Conservation (phyloP, 2,113 vertebrate genomes). For the Lycaon pictus region DNA sequence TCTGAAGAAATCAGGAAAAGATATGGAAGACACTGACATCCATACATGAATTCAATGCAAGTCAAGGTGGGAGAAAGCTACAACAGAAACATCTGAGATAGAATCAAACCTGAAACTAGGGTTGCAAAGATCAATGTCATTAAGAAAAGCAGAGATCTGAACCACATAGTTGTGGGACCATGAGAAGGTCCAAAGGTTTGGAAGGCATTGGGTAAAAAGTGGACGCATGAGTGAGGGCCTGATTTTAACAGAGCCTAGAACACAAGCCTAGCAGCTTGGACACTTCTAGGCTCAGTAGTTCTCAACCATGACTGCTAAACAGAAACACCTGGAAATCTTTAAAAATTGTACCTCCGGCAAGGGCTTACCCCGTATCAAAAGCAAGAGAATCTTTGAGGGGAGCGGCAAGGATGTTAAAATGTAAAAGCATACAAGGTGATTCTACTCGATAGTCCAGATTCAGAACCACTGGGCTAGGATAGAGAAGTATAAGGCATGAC, state of each 20-base stretch:
- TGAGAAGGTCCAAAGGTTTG: not conserved
- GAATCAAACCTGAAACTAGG: conserved; percentile 22
- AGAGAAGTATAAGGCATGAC: not conserved
- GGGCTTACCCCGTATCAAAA: conserved; percentile 23
- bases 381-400: not conserved
- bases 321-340: not conserved
- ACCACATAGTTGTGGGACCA: not conserved
- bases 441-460: not conserved
- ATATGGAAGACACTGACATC: not conserved
- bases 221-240: not conserved
- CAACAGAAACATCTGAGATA: not conserved
- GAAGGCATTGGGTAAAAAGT: not conserved
- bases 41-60: not conserved
- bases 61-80: not conserved
- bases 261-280: not conserved
- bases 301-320: conserved; percentile 12
- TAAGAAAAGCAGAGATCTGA: conserved; percentile 46
- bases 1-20: conserved; percentile 15
- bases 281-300: conserved; percentile 27
- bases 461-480: not conserved
- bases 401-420: not conserved
- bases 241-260: conserved; percentile 31
- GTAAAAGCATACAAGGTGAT: conserved; percentile 1
- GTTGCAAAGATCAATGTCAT: not conserved
- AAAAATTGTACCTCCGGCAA: not conserved